A percentile compares a stretch with the other conserved stretches of the same genome.
phyloP scores from a whole-genome alignment of 2,888 invertebrate species.

The Parthenolecanium corni region DNA sequence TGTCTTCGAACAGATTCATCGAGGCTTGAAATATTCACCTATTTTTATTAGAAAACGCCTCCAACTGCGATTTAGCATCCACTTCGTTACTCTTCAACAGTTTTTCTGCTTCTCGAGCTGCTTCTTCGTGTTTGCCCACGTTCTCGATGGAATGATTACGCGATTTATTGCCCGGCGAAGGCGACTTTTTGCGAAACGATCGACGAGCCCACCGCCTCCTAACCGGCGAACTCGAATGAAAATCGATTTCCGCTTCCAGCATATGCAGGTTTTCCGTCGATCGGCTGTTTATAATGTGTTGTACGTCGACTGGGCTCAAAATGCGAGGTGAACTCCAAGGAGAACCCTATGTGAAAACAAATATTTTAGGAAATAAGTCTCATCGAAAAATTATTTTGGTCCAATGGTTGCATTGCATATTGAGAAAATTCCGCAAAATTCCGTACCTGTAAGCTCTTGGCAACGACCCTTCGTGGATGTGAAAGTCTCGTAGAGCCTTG shows the following conservation, averaged over 20 bases:
- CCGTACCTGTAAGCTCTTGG: slow-evolving; percentile 37
- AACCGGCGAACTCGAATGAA: slow-evolving; percentile 37
- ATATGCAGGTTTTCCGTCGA: slow-evolving; percentile 41
- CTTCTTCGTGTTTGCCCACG: slow-evolving; percentile 13
- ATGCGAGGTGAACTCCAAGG: slow-evolving; percentile 44
- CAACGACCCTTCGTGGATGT: slow-evolving; percentile 35
- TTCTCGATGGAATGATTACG: slow-evolving; percentile 9
- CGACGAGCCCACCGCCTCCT: slow-evolving; percentile 38
- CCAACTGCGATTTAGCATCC: slow-evolving; percentile 15
- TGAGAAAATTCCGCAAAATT: too few species aligned
- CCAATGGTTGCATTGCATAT: too few species aligned
- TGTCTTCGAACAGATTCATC: too few species aligned
- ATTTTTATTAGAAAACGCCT: slow-evolving; percentile 12
- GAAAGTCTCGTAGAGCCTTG: slow-evolving; percentile 35
- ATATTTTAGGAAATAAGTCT: too few species aligned
- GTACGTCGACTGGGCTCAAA: slow-evolving; percentile 41
- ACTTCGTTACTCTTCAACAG: slow-evolving; percentile 12
- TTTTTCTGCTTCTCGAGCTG: slow-evolving; percentile 19
- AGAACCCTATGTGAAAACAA: slow-evolving; percentile 39
- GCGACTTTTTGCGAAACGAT: slow-evolving; percentile 35
- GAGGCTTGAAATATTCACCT: neutral
- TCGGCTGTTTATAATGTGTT: slow-evolving; percentile 40
- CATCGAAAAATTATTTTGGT: too few species aligned
- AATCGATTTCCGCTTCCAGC: slow-evolving; percentile 35
- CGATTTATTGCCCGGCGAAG: slow-evolving; percentile 23